Conservation (phyloP, 1,140 invertebrate species). For the Spodoptera litura region DNA sequence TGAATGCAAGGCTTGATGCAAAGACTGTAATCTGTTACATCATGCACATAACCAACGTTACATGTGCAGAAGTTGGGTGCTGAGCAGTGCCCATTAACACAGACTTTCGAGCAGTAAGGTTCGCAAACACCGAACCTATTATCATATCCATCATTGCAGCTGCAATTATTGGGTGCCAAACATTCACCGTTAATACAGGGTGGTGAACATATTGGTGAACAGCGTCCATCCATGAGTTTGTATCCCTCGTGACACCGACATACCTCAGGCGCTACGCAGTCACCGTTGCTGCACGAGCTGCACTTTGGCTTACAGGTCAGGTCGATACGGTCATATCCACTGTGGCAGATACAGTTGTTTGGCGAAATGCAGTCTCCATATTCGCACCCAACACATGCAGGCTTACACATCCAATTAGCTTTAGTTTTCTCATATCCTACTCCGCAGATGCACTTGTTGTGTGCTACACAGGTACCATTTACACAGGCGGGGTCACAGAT, state of each 20-base stretch:
- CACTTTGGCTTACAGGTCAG: background rate
- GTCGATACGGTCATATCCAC: background rate
- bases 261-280: background rate
- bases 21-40: conserved; percentile 19
- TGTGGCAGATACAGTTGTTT: background rate
- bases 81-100: conserved; percentile 10
- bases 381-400: background rate
- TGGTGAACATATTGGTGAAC: background rate
- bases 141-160: background rate
- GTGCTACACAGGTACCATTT: background rate
- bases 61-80: background rate
- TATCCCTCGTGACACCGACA: background rate
- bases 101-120: background rate
- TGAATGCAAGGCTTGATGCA: conserved; percentile 56
- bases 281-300: conserved; percentile 2
- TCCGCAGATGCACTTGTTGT: conserved; percentile 7
- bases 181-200: background rate
- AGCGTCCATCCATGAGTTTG: background rate
- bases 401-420: background rate
- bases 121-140: background rate
- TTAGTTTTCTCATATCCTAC: background rate
- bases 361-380: conserved; percentile 2
- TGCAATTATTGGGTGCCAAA: background rate
- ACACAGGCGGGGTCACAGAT: background rate
- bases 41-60: conserved; percentile 51